Evolutionary conservation across 92 coral and sea anemone species (phyloP), one percentile per base, ranked within the genome.

Genomic region (Zoanthus solanderi): DNA sequence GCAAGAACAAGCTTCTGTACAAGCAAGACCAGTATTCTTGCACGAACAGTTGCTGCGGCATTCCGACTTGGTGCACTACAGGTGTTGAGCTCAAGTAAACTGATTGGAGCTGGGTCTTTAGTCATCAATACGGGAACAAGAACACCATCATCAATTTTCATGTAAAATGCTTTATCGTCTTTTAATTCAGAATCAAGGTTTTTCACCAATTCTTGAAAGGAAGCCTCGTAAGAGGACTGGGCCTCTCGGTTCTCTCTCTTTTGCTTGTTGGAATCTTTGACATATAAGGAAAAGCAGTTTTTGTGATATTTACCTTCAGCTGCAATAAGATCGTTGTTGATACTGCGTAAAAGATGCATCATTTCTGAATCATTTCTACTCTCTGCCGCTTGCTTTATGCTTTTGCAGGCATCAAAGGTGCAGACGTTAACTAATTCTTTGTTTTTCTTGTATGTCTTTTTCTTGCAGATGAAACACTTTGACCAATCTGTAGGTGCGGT

Each of bases 21-120:
- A 66, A 2, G 34, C 29, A n/a, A 66, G 29, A n/a, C 72, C 72
- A 66, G 30, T 66, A 29, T 66, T 66, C 30, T 29, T n/a, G 75
- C 75, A 71, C 47, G 75, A 71, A 37, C 75, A 71, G 46, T 31
- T 71, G 5, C 9, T 71, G 17, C 47, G 75, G 9, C 75, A 71
- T 71, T 34, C 75, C 6, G 47, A 30, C 75, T 71, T 81, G 68
- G 69, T 63, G 69, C 92, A 92, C 31, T 79, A 61, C 94, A 92
- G n/a, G 78, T 79, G n/a, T 90, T 92, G 46, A 89, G 84, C 78
- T 92, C 94, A 6, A 92, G 58, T 73, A 91, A 78, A 18, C 87
- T 67, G 79, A 72, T 18, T 50, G 94, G 94, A 44, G 94, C 91
- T 31, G 94, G 90, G 67, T 92, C 90, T 56, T 89, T 89, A 13